phyloP scores from a whole-genome alignment of 2,888 invertebrate species.

The Ectobius pallidus region DNA sequence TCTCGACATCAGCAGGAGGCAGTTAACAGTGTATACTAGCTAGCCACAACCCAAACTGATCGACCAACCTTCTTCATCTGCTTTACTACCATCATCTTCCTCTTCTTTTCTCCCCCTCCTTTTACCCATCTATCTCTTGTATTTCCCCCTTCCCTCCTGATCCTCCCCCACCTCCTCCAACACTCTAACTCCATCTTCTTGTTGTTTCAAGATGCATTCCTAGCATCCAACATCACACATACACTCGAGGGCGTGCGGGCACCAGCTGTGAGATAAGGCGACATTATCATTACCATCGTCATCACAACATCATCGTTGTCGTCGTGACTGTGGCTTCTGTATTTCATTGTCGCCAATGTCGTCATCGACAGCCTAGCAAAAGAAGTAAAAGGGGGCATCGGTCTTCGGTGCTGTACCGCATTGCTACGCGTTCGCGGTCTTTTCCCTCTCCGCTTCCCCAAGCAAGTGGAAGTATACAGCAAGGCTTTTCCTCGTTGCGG shows the following conservation, averaged over 20 bases:
- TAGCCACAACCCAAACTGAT: conserved; percentile 37
- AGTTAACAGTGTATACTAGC: background rate
- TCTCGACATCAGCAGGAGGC: background rate
- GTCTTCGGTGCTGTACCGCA: background rate
- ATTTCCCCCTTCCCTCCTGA: conserved; percentile 1
- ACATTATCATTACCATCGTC: conserved; percentile 12
- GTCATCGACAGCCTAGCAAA: background rate
- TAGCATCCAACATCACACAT: conserved; percentile 35
- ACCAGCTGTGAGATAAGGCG: conserved; percentile 32
- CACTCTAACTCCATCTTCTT: conserved; percentile 11
- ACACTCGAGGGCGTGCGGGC: conserved; percentile 36
- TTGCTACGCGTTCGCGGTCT: background rate
- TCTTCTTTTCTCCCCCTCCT: conserved; percentile 22
- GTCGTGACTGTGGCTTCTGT: background rate
- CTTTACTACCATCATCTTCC: conserved; percentile 25
- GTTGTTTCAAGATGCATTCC: conserved; percentile 33
- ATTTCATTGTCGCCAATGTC: too few relatives aligned
- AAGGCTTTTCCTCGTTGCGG: background rate
- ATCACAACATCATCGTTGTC: background rate
- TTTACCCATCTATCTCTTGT: conserved; percentile 24
- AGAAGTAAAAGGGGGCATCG: background rate
- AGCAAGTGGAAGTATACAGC: background rate
- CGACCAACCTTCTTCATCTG: conserved; percentile 16
- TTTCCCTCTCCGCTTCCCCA: conserved; percentile 3
- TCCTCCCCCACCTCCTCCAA: conserved; percentile 10